Conservation (phyloP, 2,113 vertebrate genomes). For the Cryptomyrus ogoouensis region DNA sequence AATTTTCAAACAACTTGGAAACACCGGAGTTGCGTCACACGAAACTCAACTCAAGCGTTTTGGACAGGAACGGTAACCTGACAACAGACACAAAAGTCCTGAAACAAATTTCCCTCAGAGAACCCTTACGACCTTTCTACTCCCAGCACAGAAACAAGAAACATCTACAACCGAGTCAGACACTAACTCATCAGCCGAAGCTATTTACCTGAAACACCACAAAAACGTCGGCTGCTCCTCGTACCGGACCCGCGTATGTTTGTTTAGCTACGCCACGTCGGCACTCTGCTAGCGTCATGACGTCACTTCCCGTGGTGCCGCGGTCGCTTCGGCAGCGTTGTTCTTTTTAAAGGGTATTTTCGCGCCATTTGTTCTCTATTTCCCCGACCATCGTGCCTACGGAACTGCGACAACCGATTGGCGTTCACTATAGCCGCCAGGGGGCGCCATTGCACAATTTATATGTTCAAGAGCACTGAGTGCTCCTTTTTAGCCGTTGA, state of each 20-base stretch:
- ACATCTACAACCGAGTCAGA: not conserved
- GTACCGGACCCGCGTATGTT: not conserved
- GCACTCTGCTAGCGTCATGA: slow-evolving; percentile 58
- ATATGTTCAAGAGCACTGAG: not conserved
- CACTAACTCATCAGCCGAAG: not conserved
- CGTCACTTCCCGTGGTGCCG: not conserved
- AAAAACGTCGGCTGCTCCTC: slow-evolving; percentile 16
- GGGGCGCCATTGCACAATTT: not conserved
- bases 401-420: not conserved
- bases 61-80: not conserved
- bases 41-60: not conserved
- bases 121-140: not conserved
- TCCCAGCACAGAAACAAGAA: not conserved
- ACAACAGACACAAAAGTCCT: not conserved
- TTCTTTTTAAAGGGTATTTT: not conserved
- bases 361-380: not conserved
- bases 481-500: not conserved
- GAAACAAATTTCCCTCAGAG: not conserved
- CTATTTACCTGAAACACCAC: not conserved
- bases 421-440: not conserved
- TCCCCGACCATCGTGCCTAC: not conserved
- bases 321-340: not conserved
- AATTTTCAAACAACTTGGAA: not conserved
- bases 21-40: not conserved
- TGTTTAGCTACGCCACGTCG: slow-evolving; percentile 62